Base-by-base conservation (phyloP, 30 jellyfish, hydroid and myxozoan species). In the Nemopilema nomurai region DNA sequence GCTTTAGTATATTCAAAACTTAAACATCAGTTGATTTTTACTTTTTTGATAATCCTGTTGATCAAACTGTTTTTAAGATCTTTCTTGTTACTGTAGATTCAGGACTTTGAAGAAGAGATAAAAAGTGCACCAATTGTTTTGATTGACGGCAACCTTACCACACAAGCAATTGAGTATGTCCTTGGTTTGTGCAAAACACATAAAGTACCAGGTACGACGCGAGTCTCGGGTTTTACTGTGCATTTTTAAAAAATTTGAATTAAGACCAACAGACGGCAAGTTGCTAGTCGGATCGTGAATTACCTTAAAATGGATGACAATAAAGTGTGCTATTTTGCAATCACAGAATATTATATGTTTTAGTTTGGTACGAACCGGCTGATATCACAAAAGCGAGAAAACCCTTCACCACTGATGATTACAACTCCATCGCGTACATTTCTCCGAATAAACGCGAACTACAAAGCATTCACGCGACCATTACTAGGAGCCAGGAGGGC, bases 291-390 rank as follows among this genome's bases (percentile, higher is more conserved):
- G 57, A 6, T 3, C 9, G 6, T 41, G n/a, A n/a, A n/a, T n/a
- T n/a, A n/a, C n/a, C n/a, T n/a, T n/a, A n/a, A n/a, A n/a, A n/a
- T n/a, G n/a, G n/a, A n/a, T n/a, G n/a, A n/a, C n/a, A n/a, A n/a
- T n/a, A n/a, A n/a, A n/a, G n/a, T n/a, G n/a, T n/a, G n/a, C n/a
- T n/a, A n/a, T n/a, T n/a, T n/a, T n/a, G n/a, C n/a, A 3, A 13
- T 3, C 13, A 13, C 6, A 41, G 6, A 6, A 41, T 41, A 3
- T 41, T 41, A 13, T 41, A 8, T 63, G 19, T 69, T 49, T 21
- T 72, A 91, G 97, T 91, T 18, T 91, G 97, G 97, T 91, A 29
- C 72, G 97, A 91, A 67, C 97, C 97, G n/a, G 83, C 97, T 16
- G 86, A 88, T 57, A 62, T 85, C 52, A n/a, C 89, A 18, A 91